Percentiles rank a stretch among this genome's conserved stretches.
phyloP scores from a whole-genome alignment of 2,888 invertebrate genomes.

The Panzeria rudis region DNA sequence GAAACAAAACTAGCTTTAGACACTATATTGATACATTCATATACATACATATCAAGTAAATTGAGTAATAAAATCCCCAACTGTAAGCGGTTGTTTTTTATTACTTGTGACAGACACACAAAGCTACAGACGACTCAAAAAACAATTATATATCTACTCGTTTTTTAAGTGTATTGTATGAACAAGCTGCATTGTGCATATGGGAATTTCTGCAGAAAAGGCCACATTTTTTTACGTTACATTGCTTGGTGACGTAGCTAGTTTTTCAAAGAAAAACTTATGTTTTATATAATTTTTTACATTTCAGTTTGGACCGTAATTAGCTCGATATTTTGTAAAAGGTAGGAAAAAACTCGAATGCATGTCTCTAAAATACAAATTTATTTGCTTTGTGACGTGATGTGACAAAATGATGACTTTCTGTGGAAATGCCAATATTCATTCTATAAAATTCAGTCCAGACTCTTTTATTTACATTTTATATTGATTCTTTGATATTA shows the following conservation, averaged over 20 bases:
- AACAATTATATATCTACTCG: background rate
- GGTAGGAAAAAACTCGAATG: no score
- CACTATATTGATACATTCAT: background rate
- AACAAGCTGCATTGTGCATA: constrained; percentile 28
- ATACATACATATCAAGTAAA: constrained; percentile 15
- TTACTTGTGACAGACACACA: constrained; percentile 36
- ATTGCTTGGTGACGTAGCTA: no score
- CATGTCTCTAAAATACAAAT: no score
- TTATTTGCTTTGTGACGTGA: no score
- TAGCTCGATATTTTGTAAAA: no score
- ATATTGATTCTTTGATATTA: constrained; percentile 67
- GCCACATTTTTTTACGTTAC: no score
- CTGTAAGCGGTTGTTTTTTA: constrained; percentile 51
- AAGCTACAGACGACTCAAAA: constrained; percentile 6
- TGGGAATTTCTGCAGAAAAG: no score
- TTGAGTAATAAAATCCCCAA: constrained; percentile 55
- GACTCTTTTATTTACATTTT: constrained; percentile 62
- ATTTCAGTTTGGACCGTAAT: no score
- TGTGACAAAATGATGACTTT: no score
- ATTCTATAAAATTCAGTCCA: constrained; percentile 50
- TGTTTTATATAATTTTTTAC: no score
- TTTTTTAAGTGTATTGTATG: constrained; percentile 12
- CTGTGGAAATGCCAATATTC: no score
- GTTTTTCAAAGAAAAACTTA: no score
- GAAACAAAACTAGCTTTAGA: background rate